Evolutionary conservation across 2,797 vertebrate species (phyloP).

Genomic region (Micromesistius poutassou): DNA sequence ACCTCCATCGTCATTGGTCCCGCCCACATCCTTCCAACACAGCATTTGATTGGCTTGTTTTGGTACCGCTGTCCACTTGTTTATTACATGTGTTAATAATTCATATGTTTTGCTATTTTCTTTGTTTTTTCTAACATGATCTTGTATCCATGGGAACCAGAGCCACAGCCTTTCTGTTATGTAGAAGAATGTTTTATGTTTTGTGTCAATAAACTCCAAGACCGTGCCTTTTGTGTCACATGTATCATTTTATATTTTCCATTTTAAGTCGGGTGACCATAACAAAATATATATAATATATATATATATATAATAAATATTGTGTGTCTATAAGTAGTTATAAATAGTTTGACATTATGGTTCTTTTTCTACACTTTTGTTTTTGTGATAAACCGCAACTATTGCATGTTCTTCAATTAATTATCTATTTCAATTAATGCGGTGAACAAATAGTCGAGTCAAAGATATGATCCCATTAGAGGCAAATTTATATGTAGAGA

Average conservation of each 20-base stretch:
- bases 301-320: too few species aligned
- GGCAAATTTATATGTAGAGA: too few species aligned
- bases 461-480: too few species aligned
- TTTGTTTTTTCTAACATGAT: neutral
- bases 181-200: constrained; percentile 31
- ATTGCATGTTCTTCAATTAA: too few species aligned
- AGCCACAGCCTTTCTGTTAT: neutral
- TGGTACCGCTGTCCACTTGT: neutral
- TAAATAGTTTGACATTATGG: too few species aligned
- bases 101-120: constrained; percentile 9
- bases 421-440: too few species aligned
- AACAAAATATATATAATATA: too few species aligned
- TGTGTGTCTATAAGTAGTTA: too few species aligned
- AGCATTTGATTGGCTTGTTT: neutral
- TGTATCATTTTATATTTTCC: neutral
- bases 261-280: neutral
- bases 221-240: neutral
- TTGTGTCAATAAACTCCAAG: neutral
- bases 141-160: neutral
- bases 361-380: too few species aligned
- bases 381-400: too few species aligned
- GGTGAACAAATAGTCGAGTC: too few species aligned
- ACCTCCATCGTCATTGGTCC: neutral
- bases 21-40: neutral
- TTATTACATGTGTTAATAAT: constrained; percentile 2